Base-by-base conservation (phyloP, 2,113 vertebrate genomes). In the Brachyhypopomus gauderio region DNA sequence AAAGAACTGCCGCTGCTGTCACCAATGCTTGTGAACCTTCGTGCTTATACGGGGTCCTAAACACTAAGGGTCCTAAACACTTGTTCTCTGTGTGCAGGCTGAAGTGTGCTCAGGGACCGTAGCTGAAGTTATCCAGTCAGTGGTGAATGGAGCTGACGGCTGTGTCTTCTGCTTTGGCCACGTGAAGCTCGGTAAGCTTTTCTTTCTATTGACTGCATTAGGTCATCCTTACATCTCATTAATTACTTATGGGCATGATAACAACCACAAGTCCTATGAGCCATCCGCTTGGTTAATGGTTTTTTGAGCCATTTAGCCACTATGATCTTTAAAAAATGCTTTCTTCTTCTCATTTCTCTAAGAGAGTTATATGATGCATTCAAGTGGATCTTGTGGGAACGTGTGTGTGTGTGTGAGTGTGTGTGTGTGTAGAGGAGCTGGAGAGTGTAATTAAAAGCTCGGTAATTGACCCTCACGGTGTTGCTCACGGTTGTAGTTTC, bases 131-230 rank as follows among this genome's bases (percentile, higher is more conserved):
- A 96, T 98, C 85, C 98, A 99, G 93, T 96, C 97, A 41, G 98
- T 98, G 92, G 96, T 98, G 89, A 95, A 97, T 4, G 98, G 98
- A 87, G 95, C 97, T 77, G 97, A 99, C 84, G 98, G 98, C 80
- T 99, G 98, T 92, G 94, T 99, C 91, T 98, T 99, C 90, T 97
- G 96, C 93, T 99, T 98, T 4, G 97, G 98, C 88, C 97, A 97
- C 87, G 94, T 92, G 84, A 93, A 91, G 85, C 93, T 94, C 3
- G 93, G 93, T 94, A 92, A 86, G 87, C 27, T 69, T 88, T 87
- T 30, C 22, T 41, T 62, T 6, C 48, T 45, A 72, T 22, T 77
- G 30, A 76, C 7, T 17, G 20, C 17, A 55, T 34, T 67, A 59
- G 58, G 20, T 62, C 73, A 75, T 12, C 45, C 59, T 81, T 75